Evolutionary conservation across 2,888 invertebrate species (phyloP).

Genomic region (Parthenolecanium corni): DNA sequence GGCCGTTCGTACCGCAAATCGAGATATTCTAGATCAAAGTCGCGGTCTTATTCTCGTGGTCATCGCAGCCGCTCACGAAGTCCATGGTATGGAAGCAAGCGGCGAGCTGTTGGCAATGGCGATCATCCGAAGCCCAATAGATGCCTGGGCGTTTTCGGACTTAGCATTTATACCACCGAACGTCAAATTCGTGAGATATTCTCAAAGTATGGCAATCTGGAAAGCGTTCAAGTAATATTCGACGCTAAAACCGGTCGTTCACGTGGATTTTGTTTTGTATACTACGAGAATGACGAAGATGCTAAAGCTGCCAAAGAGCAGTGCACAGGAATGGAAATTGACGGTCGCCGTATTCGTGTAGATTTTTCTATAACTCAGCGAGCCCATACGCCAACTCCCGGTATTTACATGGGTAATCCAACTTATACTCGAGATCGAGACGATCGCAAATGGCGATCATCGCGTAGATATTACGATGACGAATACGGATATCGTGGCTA

Average conservation of each 20-base stretch:
- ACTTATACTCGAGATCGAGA: conserved; percentile 52
- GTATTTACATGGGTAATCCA: conserved; percentile 91
- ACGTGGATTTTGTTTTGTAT: conserved; percentile 93
- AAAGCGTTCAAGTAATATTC: conserved; percentile 85
- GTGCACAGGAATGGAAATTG: conserved; percentile 88
- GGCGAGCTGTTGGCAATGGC: conserved; percentile 12
- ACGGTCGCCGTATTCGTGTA: conserved; percentile 82
- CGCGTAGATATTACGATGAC: conserved; percentile 34
- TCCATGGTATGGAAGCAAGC: conserved; percentile 2
- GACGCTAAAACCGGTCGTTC: conserved; percentile 89
- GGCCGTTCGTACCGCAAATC: conserved; percentile 18
- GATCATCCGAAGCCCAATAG: conserved; percentile 78
- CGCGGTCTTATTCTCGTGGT: conserved; percentile 14
- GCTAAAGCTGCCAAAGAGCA: conserved; percentile 88
- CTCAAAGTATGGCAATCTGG: conserved; percentile 80
- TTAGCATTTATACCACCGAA: conserved; percentile 86
- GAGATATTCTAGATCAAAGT: conserved; percentile 20
- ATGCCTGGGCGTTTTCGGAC: conserved; percentile 89
- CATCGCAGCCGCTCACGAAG: conserved; percentile 13
- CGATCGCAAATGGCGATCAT: conserved; percentile 11
- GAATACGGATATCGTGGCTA: conserved; percentile 37
- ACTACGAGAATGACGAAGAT: conserved; percentile 76
- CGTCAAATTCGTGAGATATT: conserved; percentile 85
- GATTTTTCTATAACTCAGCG: conserved; percentile 93
- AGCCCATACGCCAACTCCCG: conserved; percentile 94